Base-by-base conservation (phyloP, 2,113 vertebrate species). In the Pluvialis apricaria region DNA sequence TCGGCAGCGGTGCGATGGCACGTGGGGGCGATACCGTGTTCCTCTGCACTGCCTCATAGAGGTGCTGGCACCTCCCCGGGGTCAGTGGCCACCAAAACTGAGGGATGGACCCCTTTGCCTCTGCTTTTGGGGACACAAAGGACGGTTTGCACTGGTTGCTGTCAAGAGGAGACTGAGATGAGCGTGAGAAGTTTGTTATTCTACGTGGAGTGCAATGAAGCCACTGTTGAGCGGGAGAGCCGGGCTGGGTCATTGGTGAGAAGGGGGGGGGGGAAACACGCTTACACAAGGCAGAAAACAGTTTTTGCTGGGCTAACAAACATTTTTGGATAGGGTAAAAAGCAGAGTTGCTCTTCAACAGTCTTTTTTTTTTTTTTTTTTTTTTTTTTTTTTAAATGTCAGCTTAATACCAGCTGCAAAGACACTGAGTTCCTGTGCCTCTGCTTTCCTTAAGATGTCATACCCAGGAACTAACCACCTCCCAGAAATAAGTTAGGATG, bases 1-100 rank as follows among this genome's bases (percentile, higher is more conserved):
- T 71, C 57, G n/a, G 54, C 62, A 42, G 61, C 1, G 11, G 20
- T 36, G 21, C 1, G 20, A 5, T 13, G 47, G 40, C 13, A 5
- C 0, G 1, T 0, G 2, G 47, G 80, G 52, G 14, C 36, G 76
- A n/a, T 40, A 15, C 9, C 0, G 1, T 7, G 36, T 28, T 44
- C 9, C 42, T 62, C 29, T 55, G 62, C 38, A 1, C 61, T 49
- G n/a, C 45, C 88, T 57, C 0, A 0, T 11, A 42, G 36, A 34
- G 70, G 70, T 0, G 4, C 11, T 55, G 61, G 47, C 42, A 47
- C 20, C 28, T 57, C 60, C 36, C 28, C 0, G 0, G 49, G 52
- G 15, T 70, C 42, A 19, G 17, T 1, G 29, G 44, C 14, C 36
- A 18, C 29, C 18, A 6, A 47, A 82, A 36, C 1, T 4, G 18